These are phyloP conservation scores for Brotogeris chrysoptera DNA, from an alignment of 2,797 vertebrate genomes.

Conservation along the genomic window DNA sequence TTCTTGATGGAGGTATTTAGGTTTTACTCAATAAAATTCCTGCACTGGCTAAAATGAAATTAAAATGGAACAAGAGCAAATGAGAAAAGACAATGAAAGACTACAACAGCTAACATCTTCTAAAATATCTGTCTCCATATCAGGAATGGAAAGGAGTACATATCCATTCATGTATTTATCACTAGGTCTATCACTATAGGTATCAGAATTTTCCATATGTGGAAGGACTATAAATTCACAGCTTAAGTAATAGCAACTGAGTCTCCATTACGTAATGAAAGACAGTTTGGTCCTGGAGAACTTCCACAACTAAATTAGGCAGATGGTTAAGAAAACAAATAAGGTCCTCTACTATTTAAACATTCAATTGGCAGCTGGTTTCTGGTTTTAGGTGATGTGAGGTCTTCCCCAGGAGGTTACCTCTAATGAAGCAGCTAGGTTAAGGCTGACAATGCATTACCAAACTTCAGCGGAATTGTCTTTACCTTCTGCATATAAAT, in stretches of 20 bases:
- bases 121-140: neutral
- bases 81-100: neutral
- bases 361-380: neutral
- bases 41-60: neutral
- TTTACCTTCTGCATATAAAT: neutral
- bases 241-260: neutral
- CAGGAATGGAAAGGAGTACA: neutral
- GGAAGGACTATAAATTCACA: neutral
- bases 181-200: fast-evolving
- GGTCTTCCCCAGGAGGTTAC: neutral
- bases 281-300: neutral
- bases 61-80: neutral
- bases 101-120: neutral
- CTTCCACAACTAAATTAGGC: neutral
- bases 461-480: neutral
- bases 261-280: neutral
- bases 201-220: neutral
- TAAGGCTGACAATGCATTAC: neutral
- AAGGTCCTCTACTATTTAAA: neutral
- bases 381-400: neutral
- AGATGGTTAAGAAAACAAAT: neutral
- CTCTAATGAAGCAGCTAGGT: neutral
- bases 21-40: neutral
- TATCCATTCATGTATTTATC: neutral
- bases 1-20: neutral